Base-by-base conservation (phyloP, 2,113 vertebrate species). In the Trinectes maculatus region DNA sequence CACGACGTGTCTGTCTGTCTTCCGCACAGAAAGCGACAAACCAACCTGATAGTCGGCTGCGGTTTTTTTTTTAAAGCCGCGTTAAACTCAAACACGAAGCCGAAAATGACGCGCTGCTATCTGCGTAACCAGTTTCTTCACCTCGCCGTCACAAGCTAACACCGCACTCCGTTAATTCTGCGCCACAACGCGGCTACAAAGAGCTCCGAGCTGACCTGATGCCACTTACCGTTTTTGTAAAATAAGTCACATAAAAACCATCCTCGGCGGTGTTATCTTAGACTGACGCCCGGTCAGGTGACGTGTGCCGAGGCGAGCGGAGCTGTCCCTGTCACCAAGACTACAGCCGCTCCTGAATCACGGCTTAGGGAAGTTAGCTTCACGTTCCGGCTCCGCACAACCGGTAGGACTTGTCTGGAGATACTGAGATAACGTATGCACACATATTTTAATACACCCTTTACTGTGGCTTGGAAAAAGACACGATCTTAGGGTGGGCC, bases 121-220 rank as follows among this genome's bases (percentile, higher is more conserved):
- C 28, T 54, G 54, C 28, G 22, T 31, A 22, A 28, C 15, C 15
- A 2, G 36, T 49, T n/a, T 34, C 10, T 47, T 21, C 40, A 19
- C 31, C 10, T 42, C 48, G 47, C 36, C 16, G 44, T 44, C 36
- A 54, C 29, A 44, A 72, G 71, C 77, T 62, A 82, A 55, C 68
- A 10, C 46, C 40, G 49, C 24, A 52, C 2, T 29, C 8, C 2
- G 6, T 24, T 51, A 8, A 47, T n/a, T 37, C 22, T n/a, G n/a
- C n/a, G n/a, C n/a, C n/a, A n/a, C n/a, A n/a, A n/a, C 11, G 15
- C 39, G n/a, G n/a, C 7, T 22, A 29, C 16, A 24, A 3, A 56
- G 1, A 48, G 21, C 29, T n/a, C 12, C 11, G 3, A 10, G 11
- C 16, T 11, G 21, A 2, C 5, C 3, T 1, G 3, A 2, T 8